Percentiles rank a stretch among this genome's conserved stretches.
Evolutionary conservation across 2,113 vertebrate genomes (phyloP).

Genomic region (Lepidothrix coronata): DNA sequence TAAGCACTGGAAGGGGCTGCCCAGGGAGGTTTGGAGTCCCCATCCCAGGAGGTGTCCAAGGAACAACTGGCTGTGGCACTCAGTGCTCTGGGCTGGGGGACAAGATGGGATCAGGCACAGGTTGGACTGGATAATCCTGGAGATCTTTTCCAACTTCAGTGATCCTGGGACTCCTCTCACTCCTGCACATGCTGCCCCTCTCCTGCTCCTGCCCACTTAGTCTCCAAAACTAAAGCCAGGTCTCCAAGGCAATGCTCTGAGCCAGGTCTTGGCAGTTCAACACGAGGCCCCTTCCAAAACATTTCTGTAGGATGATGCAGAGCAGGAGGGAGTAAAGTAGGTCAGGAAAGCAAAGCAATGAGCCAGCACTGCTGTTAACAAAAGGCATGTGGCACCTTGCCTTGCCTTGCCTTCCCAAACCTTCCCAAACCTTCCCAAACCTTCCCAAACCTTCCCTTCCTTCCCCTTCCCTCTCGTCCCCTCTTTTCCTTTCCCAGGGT

Average conservation of each 20-base stretch:
- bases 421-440: too few relatives aligned
- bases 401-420: too few relatives aligned
- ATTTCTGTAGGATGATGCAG: not conserved
- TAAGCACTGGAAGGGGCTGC: not conserved
- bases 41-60: not conserved
- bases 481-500: not conserved
- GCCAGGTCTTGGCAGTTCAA: not conserved
- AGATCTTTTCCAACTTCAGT: not conserved
- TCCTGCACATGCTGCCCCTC: not conserved
- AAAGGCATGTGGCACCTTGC: not conserved
- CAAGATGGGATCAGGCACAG: not conserved
- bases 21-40: not conserved
- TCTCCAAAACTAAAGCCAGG: not conserved
- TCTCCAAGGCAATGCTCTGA: not conserved
- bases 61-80: not conserved
- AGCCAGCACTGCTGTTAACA: not conserved
- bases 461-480: too few relatives aligned
- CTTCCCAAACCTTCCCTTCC: too few relatives aligned
- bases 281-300: not conserved
- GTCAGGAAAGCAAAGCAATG: not conserved
- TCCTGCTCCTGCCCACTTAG: not conserved
- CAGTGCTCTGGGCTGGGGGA: not conserved
- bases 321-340: not conserved
- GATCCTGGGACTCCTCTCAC: not conserved
- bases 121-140: not conserved